phyloP scores from a whole-genome alignment of 2,797 vertebrate genomes.

The Poliocrania exsul region DNA sequence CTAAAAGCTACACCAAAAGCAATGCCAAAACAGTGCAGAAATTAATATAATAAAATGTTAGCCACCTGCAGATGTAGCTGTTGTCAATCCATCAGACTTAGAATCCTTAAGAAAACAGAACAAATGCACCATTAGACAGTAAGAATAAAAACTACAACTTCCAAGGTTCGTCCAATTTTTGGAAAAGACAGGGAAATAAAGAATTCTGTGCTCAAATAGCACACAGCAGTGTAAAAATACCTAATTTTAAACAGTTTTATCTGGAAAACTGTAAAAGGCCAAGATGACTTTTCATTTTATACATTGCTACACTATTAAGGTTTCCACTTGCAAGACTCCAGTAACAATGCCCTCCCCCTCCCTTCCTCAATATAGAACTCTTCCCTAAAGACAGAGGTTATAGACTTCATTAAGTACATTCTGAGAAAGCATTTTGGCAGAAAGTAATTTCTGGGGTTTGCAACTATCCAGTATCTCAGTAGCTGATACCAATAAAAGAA shows the following conservation, averaged over 20 bases:
- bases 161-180: not conserved
- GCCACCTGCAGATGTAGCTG: constrained; percentile 86
- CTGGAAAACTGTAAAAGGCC: not conserved
- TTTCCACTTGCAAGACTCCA: not conserved
- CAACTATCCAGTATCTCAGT: not conserved
- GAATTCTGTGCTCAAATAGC: not conserved
- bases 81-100: constrained; percentile 84
- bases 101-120: constrained; percentile 71
- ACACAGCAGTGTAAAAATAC: not conserved
- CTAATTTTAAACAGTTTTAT: not conserved
- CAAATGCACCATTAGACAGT: constrained; percentile 44
- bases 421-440: not conserved
- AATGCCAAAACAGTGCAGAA: not conserved
- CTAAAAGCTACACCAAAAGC: not conserved
- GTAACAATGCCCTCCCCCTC: not conserved
- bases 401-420: not conserved
- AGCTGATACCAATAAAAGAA: not conserved
- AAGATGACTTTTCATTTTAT: not conserved
- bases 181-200: not conserved
- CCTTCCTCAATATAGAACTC: not conserved
- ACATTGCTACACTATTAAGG: not conserved
- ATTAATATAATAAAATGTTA: constrained; percentile 31
- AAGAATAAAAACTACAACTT: not conserved
- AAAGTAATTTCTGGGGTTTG: not conserved
- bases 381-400: constrained; percentile 2